Evolutionary conservation across 2,888 invertebrate genomes (phyloP).

Genomic region (Synanthedon formicaeformis): DNA sequence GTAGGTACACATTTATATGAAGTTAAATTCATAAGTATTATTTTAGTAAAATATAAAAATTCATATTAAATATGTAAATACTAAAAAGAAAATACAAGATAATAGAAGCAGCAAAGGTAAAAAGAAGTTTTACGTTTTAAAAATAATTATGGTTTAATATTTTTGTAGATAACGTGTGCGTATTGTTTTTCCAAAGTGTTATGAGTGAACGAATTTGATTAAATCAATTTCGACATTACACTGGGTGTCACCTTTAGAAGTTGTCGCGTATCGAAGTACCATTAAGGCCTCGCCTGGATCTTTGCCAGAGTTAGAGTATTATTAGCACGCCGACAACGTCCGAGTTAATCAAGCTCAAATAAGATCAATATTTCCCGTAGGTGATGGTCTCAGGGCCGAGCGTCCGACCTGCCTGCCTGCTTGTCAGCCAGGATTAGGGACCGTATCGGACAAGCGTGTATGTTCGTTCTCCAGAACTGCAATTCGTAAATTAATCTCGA

Average conservation of each 20-base stretch:
- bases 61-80: too few species aligned
- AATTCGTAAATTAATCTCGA: slow-evolving; percentile 20
- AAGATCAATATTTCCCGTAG: slow-evolving; percentile 66
- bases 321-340: slow-evolving; percentile 64
- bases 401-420: slow-evolving; percentile 12
- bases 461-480: slow-evolving; percentile 12
- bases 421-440: slow-evolving; percentile 35
- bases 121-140: too few species aligned
- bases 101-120: too few species aligned
- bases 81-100: too few species aligned
- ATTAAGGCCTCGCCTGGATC: slow-evolving; percentile 64
- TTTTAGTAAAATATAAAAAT: too few species aligned
- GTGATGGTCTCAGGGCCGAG: slow-evolving; percentile 47
- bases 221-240: background rate
- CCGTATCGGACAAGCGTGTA: slow-evolving; percentile 22
- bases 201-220: background rate
- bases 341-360: slow-evolving; percentile 69
- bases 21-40: too few species aligned
- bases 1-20: too few species aligned
- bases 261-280: slow-evolving; percentile 64
- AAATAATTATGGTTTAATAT: too few species aligned
- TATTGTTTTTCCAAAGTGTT: background rate
- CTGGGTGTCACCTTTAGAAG: slow-evolving; percentile 54
- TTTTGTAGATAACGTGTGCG: too few species aligned
- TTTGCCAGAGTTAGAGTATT: slow-evolving; percentile 61